Base-by-base conservation (phyloP, 2,797 vertebrate species). In the Pipistrellus nathusii region DNA sequence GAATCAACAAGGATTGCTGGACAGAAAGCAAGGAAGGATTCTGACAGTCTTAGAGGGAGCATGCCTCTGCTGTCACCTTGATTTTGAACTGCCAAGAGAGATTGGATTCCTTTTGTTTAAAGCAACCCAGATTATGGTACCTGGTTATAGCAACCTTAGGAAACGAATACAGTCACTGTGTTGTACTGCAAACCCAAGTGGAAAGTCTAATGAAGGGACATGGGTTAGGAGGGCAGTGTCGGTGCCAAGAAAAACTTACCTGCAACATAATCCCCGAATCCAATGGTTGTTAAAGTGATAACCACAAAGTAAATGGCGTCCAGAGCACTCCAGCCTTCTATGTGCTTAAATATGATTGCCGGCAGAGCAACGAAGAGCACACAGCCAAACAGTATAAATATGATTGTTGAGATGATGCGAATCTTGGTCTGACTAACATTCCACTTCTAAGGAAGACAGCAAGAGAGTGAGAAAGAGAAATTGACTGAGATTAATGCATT, bases 271-370 rank as follows among this genome's bases (percentile, higher is more conserved):
- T 99, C 99, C 27, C 99, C 99, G 62, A 99, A 99, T 91, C 99
- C 99, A 84, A 99, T 99, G 21, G 99, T 99, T 78, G 99, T 99
- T 97, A 99, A 98, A 27, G 99, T 99, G 98, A 99, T 99, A 96
- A 99, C 99, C 59, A 99, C 99, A 85, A 99, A 99, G 97, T 99
- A 99, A 98, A 99, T 99, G 96, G 99, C 99, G 81, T 99, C 99
- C 64, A 99, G 98, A 0, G 99, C 98, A 95, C 98, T 99, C 99
- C 99, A 99, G 97, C 99, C 99, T 98, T 99, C 99, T 85, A 99
- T 99, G 98, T 99, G 99, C 97, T 99, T 99, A 98, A 99, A 99
- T 97, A 99, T 99, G 97, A 99, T 96, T 0, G 99, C 99, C 0
- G 99, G 99, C 96, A 99, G 98, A 59, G 99, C 99, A 96, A 99